Percentiles rank a stretch among this genome's conserved stretches.
phyloP scores from a whole-genome alignment of 2,888 invertebrate genomes.

The Mystacides longicornis region DNA sequence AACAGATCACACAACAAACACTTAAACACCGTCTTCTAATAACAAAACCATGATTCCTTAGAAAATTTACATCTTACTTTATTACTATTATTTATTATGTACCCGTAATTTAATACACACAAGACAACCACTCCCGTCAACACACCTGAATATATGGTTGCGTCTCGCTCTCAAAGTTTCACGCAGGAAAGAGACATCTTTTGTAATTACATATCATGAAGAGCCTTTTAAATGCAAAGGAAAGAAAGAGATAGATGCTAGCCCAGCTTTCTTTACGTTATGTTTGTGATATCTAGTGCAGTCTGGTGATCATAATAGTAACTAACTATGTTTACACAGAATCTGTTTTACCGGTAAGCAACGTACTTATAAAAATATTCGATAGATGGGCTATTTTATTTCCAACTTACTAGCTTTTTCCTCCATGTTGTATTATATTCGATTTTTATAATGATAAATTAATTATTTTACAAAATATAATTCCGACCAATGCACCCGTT shows the following conservation, averaged over 20 bases:
- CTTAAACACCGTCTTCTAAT: slow-evolving; percentile 5
- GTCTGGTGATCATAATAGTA: background rate
- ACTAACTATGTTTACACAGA: background rate
- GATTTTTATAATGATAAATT: too few relatives aligned
- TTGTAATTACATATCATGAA: slow-evolving; percentile 17
- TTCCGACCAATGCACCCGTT: too few relatives aligned
- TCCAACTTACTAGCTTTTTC: too few relatives aligned
- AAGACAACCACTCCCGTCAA: slow-evolving; percentile 24
- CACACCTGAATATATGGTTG: slow-evolving; percentile 25
- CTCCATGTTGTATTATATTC: too few relatives aligned
- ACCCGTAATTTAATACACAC: slow-evolving; percentile 23
- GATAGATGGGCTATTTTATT: too few relatives aligned
- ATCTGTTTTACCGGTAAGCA: slow-evolving; percentile 13
- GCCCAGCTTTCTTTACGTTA: background rate
- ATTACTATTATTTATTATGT: slow-evolving; percentile 12
- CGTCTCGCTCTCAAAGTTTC: slow-evolving; percentile 16
- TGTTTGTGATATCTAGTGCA: background rate
- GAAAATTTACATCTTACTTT: slow-evolving; percentile 21
- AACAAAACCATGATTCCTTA: slow-evolving; percentile 10
- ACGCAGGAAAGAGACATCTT: slow-evolving; percentile 18
- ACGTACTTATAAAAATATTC: background rate
- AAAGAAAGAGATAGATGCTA: slow-evolving; percentile 18
- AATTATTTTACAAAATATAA: too few relatives aligned
- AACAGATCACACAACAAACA: background rate
- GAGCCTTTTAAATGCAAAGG: slow-evolving; percentile 17